Base-by-base conservation (phyloP, 2,888 invertebrate species). In the Volucella zonaria region DNA sequence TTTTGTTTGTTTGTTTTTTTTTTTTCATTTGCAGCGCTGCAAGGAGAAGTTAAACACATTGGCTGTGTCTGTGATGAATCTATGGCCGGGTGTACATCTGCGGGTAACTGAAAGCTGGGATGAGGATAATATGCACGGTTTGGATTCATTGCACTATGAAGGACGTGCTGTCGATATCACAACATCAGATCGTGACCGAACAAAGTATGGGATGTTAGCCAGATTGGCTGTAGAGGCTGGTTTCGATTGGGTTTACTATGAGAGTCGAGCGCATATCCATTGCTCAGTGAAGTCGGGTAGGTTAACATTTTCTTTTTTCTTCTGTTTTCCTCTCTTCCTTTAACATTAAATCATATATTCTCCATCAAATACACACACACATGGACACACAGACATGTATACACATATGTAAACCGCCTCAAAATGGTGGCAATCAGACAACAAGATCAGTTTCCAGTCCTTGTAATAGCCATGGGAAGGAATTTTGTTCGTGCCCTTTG, bases 181-280 rank as follows among this genome's bases (percentile, higher is more conserved):
- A 87, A 98, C 98, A 88, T 96, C 97, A 88, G 98, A 98, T 93
- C 94, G 97, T 73, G 98, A 98, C 93, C 94, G 96, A 82, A 94
- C 96, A 92, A 98, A 98, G 93, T 96, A 98, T 92, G 98, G 98
- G 87, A 97, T 98, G 97, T 93, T 99, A 90, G 99, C 98, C 58
- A 93, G 98, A 82, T 94, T 99, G 75, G 99, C 99, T 0, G 97
- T 98, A 81, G 98, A 98, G 92, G 98, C 98, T 38, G 98, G 98
- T 89, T 99, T 99, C 94, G 98, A 99, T 93, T 99, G 98, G 98
- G 99, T 99, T 86, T 98, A 96, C 93, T 99, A 98, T 92, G 98
- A 98, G 92, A 97, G 97, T 91, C 94, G 97, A 88, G 95, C 96
- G 14, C 97, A 98, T 92, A 98, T 99, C 89, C 98, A 99, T 93